Percentiles rank a stretch among this genome's conserved stretches.
phyloP scores from a whole-genome alignment of 2,797 vertebrate species.

The Gymnoscopelus microlampas region DNA sequence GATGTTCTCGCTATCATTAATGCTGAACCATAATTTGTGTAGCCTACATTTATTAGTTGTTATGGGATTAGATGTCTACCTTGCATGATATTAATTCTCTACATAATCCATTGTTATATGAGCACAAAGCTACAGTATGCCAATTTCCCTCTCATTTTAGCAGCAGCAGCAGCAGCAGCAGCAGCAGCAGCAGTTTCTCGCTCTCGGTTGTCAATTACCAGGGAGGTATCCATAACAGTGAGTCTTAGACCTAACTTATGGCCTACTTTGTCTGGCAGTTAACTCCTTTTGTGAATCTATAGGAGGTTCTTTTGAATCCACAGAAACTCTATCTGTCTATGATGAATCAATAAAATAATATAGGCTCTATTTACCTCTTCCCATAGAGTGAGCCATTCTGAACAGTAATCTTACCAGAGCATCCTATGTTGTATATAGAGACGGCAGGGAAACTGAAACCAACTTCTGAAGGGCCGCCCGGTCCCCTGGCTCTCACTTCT shows the following conservation, averaged over 20 bases:
- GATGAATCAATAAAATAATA: constrained; percentile 48
- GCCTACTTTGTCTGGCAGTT: neutral
- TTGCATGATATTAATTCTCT: no score
- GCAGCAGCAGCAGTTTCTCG: neutral
- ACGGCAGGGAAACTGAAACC: constrained; percentile 61
- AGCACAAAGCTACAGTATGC: no score
- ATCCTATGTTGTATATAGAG: constrained; percentile 58
- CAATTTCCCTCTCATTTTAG: neutral
- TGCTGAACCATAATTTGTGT: no score
- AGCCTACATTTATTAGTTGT: no score
- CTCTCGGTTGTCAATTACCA: neutral
- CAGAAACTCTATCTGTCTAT: constrained; percentile 43
- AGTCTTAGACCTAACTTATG: neutral
- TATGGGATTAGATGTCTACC: no score
- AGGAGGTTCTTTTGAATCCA: constrained; percentile 30
- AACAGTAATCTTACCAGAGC: constrained; percentile 50
- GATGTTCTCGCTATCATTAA: no score
- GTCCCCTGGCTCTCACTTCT: constrained; percentile 73
- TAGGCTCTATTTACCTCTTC: constrained; percentile 63
- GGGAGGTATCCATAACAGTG: neutral
- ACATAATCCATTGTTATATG: no score
- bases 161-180: no score
- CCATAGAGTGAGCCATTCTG: constrained; percentile 44
- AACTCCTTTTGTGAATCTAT: constrained; percentile 14
- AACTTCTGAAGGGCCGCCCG: constrained; percentile 58